phyloP scores from a whole-genome alignment of 2,888 invertebrate genomes.

The Drosophila setosimentum region DNA sequence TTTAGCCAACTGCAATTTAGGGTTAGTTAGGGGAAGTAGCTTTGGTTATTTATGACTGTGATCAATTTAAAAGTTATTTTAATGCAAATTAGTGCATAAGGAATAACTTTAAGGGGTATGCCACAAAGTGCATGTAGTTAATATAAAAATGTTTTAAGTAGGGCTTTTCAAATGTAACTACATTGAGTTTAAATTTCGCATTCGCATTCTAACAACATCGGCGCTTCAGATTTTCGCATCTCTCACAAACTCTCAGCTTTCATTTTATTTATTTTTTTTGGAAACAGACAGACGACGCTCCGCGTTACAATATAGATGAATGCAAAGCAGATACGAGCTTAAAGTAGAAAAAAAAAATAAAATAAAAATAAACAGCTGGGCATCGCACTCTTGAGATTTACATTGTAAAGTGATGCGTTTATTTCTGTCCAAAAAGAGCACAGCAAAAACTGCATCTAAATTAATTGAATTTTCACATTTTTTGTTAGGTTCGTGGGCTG shows the following conservation, averaged over 20 bases:
- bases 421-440: conserved; percentile 7
- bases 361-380: conserved; percentile 48
- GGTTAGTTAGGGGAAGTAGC: not conserved
- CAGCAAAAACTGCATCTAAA: conserved; percentile 77
- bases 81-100: conserved; percentile 7
- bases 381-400: conserved; percentile 80
- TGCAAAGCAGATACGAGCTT: conserved; percentile 58
- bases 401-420: conserved; percentile 77
- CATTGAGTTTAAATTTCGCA: not conserved
- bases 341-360: conserved; percentile 35
- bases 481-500: conserved; percentile 22
- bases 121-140: not conserved
- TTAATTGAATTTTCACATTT: conserved; percentile 73
- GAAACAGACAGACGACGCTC: conserved; percentile 37
- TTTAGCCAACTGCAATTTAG: conserved; percentile 9
- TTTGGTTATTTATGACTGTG: conserved; percentile 38
- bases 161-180: not conserved
- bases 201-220: conserved; percentile 9
- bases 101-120: not conserved
- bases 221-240: not conserved
- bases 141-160: not conserved
- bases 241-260: conserved; percentile 14
- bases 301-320: conserved; percentile 59
- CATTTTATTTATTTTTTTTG: conserved; percentile 10
- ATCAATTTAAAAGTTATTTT: conserved; percentile 20